Evolutionary conservation across 2,888 invertebrate genomes (phyloP).

Genomic region (Atethmia centrago): DNA sequence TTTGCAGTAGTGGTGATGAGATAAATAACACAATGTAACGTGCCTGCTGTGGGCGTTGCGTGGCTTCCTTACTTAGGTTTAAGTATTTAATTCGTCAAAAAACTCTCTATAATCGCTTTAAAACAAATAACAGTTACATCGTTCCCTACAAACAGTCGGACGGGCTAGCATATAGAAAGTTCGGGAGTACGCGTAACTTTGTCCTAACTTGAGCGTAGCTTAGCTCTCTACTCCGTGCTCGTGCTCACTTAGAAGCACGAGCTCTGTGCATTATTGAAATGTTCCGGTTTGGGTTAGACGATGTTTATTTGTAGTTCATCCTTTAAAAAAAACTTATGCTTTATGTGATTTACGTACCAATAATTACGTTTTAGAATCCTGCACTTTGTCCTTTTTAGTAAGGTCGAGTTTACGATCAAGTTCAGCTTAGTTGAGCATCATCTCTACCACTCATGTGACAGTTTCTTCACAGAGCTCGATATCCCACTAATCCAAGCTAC

Average conservation of each 20-base stretch:
- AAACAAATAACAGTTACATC: not conserved
- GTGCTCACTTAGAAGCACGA: slow-evolving; percentile 37
- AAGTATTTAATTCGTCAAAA: not conserved
- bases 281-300: slow-evolving; percentile 1
- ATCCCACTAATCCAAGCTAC: not conserved
- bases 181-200: slow-evolving; percentile 33
- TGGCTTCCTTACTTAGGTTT: not conserved
- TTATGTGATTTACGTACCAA: not conserved
- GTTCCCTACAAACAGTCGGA: slow-evolving; percentile 11
- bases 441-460: not conserved
- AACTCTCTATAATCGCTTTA: not conserved
- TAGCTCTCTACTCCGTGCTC: slow-evolving; percentile 10
- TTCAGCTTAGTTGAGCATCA: not conserved
- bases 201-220: slow-evolving; percentile 29
- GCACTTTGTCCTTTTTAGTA: not conserved
- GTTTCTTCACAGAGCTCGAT: not conserved
- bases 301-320: slow-evolving; percentile 24
- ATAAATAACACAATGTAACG: too few relatives aligned
- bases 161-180: not conserved
- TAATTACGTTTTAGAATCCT: not conserved
- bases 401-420: not conserved
- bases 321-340: not conserved
- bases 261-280: slow-evolving; percentile 51
- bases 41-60: too few relatives aligned
- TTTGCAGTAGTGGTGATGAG: too few relatives aligned